Conservation (phyloP, 2,113 vertebrate species). For the Colossoma macropomum region DNA sequence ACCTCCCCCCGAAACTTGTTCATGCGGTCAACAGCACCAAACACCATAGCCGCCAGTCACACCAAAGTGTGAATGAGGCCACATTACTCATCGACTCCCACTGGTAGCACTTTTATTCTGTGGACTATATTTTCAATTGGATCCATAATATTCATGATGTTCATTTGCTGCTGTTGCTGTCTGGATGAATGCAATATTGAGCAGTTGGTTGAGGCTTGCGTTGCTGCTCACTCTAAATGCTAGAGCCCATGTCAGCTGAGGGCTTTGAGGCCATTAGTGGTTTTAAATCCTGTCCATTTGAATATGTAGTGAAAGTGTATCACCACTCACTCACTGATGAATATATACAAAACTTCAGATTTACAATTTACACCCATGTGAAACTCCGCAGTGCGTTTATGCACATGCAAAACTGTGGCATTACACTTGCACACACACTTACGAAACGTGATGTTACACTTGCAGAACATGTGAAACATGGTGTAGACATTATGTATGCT, state of each 20-base stretch:
- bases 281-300: background rate
- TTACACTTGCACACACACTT: background rate
- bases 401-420: background rate
- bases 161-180: background rate
- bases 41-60: constrained; percentile 31
- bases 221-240: background rate
- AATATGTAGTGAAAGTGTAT: background rate
- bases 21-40: constrained; percentile 35
- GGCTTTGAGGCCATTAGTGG: background rate
- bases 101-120: constrained; percentile 31
- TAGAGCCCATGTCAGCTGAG: background rate
- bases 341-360: background rate
- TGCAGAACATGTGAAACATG: background rate
- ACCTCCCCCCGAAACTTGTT: constrained; percentile 12
- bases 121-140: constrained; percentile 15
- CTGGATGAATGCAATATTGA: constrained; percentile 1
- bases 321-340: background rate
- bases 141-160: constrained; percentile 2
- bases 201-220: background rate
- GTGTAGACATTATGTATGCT: constrained; percentile 35
- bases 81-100: constrained; percentile 36
- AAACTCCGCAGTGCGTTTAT: background rate
- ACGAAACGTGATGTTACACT: background rate
- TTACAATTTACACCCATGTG: background rate
- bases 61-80: constrained; percentile 36